Evolutionary conservation across 1,140 invertebrate species (phyloP), one percentile per base, ranked within the genome.

Genomic region (Zaprionus taronus): DNA sequence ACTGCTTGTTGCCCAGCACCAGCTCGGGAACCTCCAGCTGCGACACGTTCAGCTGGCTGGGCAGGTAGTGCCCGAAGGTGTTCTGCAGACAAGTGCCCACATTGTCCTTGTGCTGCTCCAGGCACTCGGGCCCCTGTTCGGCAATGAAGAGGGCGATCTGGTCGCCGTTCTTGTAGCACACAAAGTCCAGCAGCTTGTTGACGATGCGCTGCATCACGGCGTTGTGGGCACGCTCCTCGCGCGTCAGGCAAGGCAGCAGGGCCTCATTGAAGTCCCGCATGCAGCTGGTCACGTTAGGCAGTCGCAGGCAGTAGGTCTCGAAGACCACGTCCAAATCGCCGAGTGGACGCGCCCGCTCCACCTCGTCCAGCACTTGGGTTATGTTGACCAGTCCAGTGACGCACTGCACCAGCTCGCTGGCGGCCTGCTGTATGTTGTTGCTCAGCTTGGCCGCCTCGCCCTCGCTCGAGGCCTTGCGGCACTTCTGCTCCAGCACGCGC

Each of bases 91-190:
- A 97, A 0, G 93, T 81, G 89, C 94, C 93, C 20, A 97, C 94
- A 1, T 93, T 93, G 5, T 95, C 93, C 66, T 94, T 93, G 73
- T 96, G 95, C 3, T 93, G 84, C 69, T 94, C 71, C 31, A 97
- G 93, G 87, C 96, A 97, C 82, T 97, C 96, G 3, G 96, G 95
- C 1, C 96, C 96, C 58, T 95, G 94, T 81, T 97, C 96, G 34
- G 96, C 95, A 61, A 97, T 96, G 79, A 97, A 97, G 68, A 97
- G 93, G 2, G 96, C 96, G 80, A 97, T 96, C 75, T 96, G 95
- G 86, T 97, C 96, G 5, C 97, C 97, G 71, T 97, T 96, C 84
- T 96, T 97, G 79, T 94, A 95, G 89, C 97, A 97, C 5, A 96
- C 93, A 80, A 97, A 97, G 61, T 95, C 94, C 0, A 96, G 86